Evolutionary conservation across 2,797 vertebrate genomes (phyloP).

Genomic region (Halcyon smyrnensis): DNA sequence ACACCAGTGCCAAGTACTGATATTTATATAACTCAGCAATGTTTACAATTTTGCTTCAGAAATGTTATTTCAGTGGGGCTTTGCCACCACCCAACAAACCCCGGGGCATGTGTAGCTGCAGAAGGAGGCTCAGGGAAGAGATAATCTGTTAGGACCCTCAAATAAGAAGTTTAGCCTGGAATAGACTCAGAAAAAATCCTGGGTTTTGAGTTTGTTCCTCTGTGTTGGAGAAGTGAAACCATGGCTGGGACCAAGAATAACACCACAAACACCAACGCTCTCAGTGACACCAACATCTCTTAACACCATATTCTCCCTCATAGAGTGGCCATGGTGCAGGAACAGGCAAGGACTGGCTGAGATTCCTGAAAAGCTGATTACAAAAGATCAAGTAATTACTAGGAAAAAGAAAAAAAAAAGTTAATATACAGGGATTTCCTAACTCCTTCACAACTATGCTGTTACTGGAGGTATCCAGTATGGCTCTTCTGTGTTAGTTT

Average conservation of each 20-base stretch:
- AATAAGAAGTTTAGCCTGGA: neutral
- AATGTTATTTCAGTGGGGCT: neutral
- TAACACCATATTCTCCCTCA: neutral
- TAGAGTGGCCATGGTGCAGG: neutral
- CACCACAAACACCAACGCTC: neutral
- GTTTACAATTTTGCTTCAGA: neutral
- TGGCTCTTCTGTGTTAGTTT: neutral
- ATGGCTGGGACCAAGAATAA: neutral
- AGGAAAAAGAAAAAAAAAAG: too few relatives aligned
- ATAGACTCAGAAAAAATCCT: neutral
- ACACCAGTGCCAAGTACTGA: neutral
- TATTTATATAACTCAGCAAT: constrained; percentile 12
- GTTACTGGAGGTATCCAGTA: neutral
- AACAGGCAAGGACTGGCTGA: neutral
- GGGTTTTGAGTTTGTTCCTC: neutral
- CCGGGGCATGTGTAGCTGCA: neutral
- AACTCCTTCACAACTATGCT: neutral
- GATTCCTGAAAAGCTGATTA: neutral
- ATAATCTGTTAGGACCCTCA: neutral
- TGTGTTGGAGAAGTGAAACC: neutral
- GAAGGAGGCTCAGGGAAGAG: fast-evolving
- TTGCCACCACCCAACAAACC: neutral
- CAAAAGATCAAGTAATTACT: neutral
- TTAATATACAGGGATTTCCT: neutral
- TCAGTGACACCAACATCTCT: neutral